Percentiles rank a stretch among this genome's conserved stretches.
phyloP scores from a whole-genome alignment of 2,888 invertebrate species.

The Drosophila diplacantha region DNA sequence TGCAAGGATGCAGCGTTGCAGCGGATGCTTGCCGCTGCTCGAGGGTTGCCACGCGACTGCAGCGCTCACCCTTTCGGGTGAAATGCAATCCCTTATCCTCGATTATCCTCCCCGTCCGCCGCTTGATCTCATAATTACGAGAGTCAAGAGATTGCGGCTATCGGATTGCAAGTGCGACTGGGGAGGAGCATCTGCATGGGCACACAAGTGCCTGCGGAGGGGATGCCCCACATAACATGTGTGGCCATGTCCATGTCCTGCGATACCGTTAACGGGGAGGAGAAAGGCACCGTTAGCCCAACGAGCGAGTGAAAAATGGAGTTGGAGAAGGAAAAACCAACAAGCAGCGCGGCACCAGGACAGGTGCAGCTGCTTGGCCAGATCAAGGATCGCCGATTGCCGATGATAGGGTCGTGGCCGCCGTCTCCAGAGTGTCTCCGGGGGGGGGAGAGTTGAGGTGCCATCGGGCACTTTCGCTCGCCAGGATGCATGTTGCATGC shows the following conservation, averaged over 20 bases:
- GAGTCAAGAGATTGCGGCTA: conserved; percentile 43
- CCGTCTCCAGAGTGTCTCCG: conserved; percentile 4
- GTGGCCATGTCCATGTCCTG: conserved; percentile 25
- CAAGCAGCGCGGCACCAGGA: conserved; percentile 23
- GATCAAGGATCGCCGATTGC: conserved; percentile 31
- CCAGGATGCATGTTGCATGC: conserved; percentile 51
- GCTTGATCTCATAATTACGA: conserved; percentile 62
- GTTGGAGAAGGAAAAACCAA: conserved; percentile 6
- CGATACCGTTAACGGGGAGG: conserved; percentile 50
- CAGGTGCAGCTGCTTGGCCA: conserved; percentile 60
- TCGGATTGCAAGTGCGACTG: conserved; percentile 43
- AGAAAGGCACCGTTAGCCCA: conserved; percentile 45
- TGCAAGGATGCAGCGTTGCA: conserved; percentile 17
- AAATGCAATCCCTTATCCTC: conserved; percentile 39
- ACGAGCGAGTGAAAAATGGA: conserved; percentile 39
- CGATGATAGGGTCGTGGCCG: conserved; percentile 35
- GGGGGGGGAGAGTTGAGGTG: neutral
- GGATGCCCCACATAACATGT: conserved; percentile 1
- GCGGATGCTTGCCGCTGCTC: neutral
- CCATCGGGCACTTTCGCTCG: conserved; percentile 36
- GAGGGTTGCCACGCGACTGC: conserved; percentile 28
- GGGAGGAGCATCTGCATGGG: neutral
- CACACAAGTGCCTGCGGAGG: neutral
- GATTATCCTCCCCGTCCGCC: conserved; percentile 11
- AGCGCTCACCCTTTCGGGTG: conserved; percentile 4